phyloP scores from a whole-genome alignment of 2,888 invertebrate species.

The Oligia strigilis region DNA sequence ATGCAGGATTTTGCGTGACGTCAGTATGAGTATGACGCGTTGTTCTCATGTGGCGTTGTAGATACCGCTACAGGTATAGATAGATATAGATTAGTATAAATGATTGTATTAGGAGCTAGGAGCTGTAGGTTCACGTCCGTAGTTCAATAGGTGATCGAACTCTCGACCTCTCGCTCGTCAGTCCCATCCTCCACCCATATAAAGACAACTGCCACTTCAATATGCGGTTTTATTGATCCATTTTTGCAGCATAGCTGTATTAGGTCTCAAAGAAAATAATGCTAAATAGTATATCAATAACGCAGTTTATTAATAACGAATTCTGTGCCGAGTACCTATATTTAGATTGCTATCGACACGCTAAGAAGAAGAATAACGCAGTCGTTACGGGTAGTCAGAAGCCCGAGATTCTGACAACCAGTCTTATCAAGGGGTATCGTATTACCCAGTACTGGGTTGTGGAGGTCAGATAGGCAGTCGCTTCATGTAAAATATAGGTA shows the following conservation, averaged over 20 bases:
- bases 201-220: neutral
- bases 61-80: too few relatives aligned
- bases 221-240: neutral
- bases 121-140: neutral
- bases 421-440: too few relatives aligned
- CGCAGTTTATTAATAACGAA: too few relatives aligned
- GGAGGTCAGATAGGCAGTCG: neutral
- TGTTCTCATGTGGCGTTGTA: too few relatives aligned
- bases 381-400: neutral
- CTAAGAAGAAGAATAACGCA: too few relatives aligned
- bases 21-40: too few relatives aligned
- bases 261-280: neutral
- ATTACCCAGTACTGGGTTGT: neutral
- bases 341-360: too few relatives aligned
- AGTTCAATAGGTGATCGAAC: neutral
- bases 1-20: too few relatives aligned
- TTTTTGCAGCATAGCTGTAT: neutral
- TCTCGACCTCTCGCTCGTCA: neutral
- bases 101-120: neutral
- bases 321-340: too few relatives aligned
- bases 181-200: too few relatives aligned
- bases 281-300: slow-evolving; percentile 15
- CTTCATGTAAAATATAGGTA: neutral
- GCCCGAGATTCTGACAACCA: too few relatives aligned
- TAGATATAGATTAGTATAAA: too few relatives aligned